Base-by-base conservation (phyloP, 1,140 invertebrate genomes). In the Nylanderia fulva region DNA sequence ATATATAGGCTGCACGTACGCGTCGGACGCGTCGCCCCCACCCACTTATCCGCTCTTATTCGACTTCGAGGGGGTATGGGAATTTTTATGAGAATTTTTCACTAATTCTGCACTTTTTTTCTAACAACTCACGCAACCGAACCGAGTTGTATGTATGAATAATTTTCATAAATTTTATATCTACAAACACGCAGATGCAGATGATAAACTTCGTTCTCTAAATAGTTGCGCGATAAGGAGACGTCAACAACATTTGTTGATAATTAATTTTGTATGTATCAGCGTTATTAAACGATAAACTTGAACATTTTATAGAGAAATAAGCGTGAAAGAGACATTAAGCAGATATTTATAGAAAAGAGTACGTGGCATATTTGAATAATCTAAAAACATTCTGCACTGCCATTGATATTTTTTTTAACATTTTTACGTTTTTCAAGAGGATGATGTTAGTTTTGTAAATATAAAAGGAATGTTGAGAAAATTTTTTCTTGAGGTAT, bases 21-120 rank as follows among this genome's bases (percentile, higher is more conserved):
- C 42, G 39, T 58, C 52, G 63, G 54, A 64, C 71, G 33, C 72
- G 45, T 56, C 85, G 75, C 75, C 82, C 84, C 88, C 88, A 89
- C 86, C 84, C 75, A 85, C 68, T 88, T 75, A 74, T 71, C 33
- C 68, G 66, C 56, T 87, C 58, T 69, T 69, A 56, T 66, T 75
- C 68, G 36, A 77, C 60, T 69, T 48, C n/a, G 24, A 29, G 52
- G 2, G 15, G 36, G 64, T 54, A 61, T 9, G n/a, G 27, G 54
- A 18, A 80, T 84, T 86, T 89, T 86, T 54, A 61, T 9, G n/a
- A 36, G 54, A 18, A 80, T 84, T 86, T 89, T 86, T 74, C 48
- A 84, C n/a, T 54, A 79, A 89, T 89, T 86, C 79, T 69, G 24
- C 29, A 11, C 21, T 82, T 89, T 64, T 39, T 69, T 82, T 83